Percentiles rank a stretch among this genome's conserved stretches.
Evolutionary conservation across 2,113 vertebrate species (phyloP).

Genomic region (Aramus guarauna): DNA sequence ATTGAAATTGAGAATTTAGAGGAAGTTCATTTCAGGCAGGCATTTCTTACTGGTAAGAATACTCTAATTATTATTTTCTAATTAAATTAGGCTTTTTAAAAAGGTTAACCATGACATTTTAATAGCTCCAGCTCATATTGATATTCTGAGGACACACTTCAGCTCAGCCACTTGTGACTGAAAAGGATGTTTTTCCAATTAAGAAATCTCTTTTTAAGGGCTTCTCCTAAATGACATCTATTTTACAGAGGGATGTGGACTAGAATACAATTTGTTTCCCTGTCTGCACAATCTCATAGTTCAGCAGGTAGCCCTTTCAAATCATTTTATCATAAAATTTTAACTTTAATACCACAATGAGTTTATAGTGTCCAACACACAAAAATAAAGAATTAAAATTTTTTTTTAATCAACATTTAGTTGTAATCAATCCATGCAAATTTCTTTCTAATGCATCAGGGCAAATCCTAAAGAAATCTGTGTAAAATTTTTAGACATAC

Average conservation of each 20-base stretch:
- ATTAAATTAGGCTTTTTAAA: constrained; percentile 73
- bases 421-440: neutral
- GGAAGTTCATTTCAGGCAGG: constrained; percentile 44
- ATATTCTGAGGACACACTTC: constrained; percentile 71
- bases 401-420: neutral
- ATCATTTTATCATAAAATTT: neutral
- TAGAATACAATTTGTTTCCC: constrained; percentile 28
- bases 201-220: constrained; percentile 68
- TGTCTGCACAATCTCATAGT: neutral
- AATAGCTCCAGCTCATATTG: constrained; percentile 69
- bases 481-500: neutral
- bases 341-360: neutral
- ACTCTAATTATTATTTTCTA: constrained; percentile 71
- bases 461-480: neutral
- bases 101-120: constrained; percentile 73
- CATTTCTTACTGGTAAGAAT: constrained; percentile 46
- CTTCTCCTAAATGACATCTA: constrained; percentile 64
- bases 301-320: neutral
- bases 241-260: constrained; percentile 49
- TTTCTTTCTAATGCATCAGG: neutral
- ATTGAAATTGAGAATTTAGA: constrained; percentile 31
- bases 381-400: neutral
- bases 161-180: constrained; percentile 64
- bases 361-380: neutral
- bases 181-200: constrained; percentile 69